Percentiles rank a stretch among this genome's conserved stretches.
Evolutionary conservation across 2,888 invertebrate species (phyloP).

Genomic region (Mesorhabditis spiculigera): DNA sequence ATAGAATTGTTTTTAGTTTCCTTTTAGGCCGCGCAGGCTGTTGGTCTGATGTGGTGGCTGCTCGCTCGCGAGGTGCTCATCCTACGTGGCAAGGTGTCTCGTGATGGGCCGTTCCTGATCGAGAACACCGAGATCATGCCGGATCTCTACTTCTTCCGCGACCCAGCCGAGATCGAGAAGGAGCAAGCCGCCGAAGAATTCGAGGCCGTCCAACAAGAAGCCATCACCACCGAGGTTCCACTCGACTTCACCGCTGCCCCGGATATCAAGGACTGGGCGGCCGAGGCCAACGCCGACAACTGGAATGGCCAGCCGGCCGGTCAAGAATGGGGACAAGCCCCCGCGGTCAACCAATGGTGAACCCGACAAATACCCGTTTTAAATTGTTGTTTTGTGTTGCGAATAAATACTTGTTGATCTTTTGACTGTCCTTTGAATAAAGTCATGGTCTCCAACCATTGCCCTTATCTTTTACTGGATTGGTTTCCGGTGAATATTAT

Average conservation of each 20-base stretch:
- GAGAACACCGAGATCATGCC: slow-evolving; percentile 73
- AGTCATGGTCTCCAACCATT: too few relatives aligned
- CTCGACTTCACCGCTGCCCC: slow-evolving; percentile 1
- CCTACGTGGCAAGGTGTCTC: slow-evolving; percentile 79
- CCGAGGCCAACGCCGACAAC: too few relatives aligned
- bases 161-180: slow-evolving; percentile 67
- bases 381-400: too few relatives aligned
- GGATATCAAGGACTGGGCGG: too few relatives aligned
- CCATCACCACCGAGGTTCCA: too few relatives aligned
- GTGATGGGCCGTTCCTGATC: slow-evolving; percentile 77
- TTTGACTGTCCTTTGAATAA: too few relatives aligned
- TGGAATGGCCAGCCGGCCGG: slow-evolving; percentile 22
- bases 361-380: too few relatives aligned
- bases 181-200: slow-evolving; percentile 23
- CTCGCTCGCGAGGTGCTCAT: slow-evolving; percentile 87
- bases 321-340: slow-evolving; percentile 27
- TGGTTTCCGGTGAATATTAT: too few relatives aligned
- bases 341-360: slow-evolving; percentile 30
- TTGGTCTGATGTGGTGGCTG: slow-evolving; percentile 99
- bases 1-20: not conserved
- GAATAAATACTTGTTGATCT: too few relatives aligned
- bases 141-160: slow-evolving; percentile 98
- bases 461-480: too few relatives aligned
- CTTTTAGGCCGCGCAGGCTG: slow-evolving; percentile 78
- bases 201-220: not conserved